Evolutionary conservation across 2,113 vertebrate species (phyloP).

Genomic region (Pygoscelis antarcticus): DNA sequence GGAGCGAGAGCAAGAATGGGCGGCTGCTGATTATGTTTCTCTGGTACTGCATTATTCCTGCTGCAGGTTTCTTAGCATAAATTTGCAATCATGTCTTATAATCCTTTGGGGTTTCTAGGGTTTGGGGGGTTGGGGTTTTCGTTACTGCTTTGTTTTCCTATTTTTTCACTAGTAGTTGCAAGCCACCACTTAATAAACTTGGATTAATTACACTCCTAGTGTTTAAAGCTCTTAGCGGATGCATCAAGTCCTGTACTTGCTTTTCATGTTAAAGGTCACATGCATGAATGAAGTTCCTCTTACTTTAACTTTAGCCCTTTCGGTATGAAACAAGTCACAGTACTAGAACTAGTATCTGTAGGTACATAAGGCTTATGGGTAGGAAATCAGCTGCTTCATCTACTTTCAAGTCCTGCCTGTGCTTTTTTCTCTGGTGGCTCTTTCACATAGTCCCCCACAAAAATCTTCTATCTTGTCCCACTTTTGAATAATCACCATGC

Average conservation of each 20-base stretch:
- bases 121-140: background rate
- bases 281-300: background rate
- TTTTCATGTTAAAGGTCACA: background rate
- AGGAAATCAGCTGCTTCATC: background rate
- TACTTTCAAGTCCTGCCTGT: background rate
- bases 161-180: background rate
- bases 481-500: background rate
- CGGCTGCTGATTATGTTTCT: accelerated
- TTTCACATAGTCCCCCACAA: background rate
- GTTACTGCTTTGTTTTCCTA: background rate
- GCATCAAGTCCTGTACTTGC: background rate
- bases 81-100: background rate
- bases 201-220: background rate
- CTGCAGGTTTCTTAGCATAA: background rate
- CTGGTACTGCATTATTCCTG: background rate
- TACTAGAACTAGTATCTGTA: background rate
- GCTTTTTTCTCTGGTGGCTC: background rate
- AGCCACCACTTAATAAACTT: background rate
- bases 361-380: background rate
- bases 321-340: background rate
- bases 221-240: background rate
- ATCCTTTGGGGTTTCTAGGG: background rate
- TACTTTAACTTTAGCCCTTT: background rate
- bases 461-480: background rate
- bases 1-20: background rate